phyloP scores from a whole-genome alignment of 1,140 invertebrate species.

The Rhopalosiphum maidis region DNA sequence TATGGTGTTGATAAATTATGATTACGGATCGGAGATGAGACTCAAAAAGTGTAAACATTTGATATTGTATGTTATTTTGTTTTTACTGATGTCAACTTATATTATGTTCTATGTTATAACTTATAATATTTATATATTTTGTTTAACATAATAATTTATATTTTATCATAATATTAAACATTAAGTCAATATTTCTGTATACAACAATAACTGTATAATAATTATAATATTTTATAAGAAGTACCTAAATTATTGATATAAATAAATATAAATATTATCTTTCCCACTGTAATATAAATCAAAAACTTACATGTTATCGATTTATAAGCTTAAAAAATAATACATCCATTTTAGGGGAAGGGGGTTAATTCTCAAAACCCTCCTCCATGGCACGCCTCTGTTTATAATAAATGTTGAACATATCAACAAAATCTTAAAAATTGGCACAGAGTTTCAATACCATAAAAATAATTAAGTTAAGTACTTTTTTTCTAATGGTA shows the following conservation, averaged over 20 bases:
- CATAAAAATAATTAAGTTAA: constrained; percentile 12
- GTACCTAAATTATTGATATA: not conserved
- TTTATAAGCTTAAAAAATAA: constrained; percentile 10
- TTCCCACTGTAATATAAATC: not conserved
- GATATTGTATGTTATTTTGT: not conserved
- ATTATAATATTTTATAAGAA: not conserved
- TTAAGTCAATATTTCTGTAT: not conserved
- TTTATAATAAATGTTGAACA: not conserved
- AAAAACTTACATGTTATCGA: not conserved
- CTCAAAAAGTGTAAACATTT: not conserved
- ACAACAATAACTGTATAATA: not conserved
- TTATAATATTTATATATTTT: not conserved
- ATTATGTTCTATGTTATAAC: too few species aligned
- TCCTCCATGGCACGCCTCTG: not conserved
- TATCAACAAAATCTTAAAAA: not conserved
- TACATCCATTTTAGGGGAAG: not conserved
- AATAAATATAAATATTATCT: not conserved
- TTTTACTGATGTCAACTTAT: not conserved
- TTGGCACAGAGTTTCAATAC: not conserved
- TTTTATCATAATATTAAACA: not conserved
- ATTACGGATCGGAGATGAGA: not conserved
- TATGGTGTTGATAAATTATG: not conserved
- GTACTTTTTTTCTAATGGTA: not conserved
- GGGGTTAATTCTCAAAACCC: not conserved
- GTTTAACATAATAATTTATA: not conserved